Conservation (phyloP, 2,113 vertebrate species). For the Macrotus californicus region DNA sequence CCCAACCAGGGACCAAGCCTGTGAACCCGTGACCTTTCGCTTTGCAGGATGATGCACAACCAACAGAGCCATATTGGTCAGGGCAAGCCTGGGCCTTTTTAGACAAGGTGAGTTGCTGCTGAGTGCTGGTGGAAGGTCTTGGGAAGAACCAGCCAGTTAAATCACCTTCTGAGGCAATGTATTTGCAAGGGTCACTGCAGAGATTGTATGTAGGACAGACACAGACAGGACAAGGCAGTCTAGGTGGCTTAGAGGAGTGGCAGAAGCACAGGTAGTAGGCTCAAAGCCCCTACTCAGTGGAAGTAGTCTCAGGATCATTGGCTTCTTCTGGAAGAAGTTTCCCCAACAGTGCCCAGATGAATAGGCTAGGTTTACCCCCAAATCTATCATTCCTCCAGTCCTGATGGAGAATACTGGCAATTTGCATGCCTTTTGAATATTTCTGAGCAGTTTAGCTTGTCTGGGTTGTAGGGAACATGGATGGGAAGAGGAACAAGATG, state of each 20-base stretch:
- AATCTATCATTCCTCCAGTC: not conserved
- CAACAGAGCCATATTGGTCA: too few relatives aligned
- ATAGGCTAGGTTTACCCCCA: not conserved
- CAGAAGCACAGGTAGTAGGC: not conserved
- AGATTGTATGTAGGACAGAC: not conserved
- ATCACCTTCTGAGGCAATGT: not conserved
- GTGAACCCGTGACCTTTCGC: too few relatives aligned
- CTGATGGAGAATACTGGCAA: not conserved
- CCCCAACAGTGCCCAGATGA: not conserved
- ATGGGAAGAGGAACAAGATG: not conserved
- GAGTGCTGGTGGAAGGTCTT: not conserved
- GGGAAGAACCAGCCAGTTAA: not conserved
- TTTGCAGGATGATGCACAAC: too few relatives aligned
- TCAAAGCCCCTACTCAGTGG: not conserved
- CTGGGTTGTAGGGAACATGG: not conserved
- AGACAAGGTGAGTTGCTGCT: not conserved
- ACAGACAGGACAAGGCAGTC: fast-evolving
- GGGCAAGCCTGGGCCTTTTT: not conserved
- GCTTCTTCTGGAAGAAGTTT: not conserved
- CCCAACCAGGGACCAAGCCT: too few relatives aligned
- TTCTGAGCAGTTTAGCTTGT: not conserved
- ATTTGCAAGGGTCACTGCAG: not conserved
- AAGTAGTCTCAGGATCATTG: not conserved
- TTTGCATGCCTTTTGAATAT: not conserved
- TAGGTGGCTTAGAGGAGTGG: not conserved